Percentiles rank a stretch among this genome's conserved stretches.
phyloP scores from a whole-genome alignment of 2,113 vertebrate genomes.

The Melanotaenia duboulayi region DNA sequence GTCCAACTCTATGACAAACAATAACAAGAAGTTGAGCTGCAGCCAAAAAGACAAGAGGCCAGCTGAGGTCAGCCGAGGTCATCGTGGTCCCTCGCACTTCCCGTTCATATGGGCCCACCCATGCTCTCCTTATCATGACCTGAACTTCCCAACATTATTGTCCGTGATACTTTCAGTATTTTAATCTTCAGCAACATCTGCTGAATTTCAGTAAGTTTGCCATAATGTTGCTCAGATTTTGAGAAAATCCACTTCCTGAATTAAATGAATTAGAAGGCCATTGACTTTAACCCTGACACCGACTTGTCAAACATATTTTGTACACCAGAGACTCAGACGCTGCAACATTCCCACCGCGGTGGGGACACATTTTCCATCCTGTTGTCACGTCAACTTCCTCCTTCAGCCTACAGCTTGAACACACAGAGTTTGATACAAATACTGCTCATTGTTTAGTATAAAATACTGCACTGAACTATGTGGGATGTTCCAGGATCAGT shows the following conservation, averaged over 20 bases:
- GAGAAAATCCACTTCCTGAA: slow-evolving; percentile 29
- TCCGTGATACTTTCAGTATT: neutral
- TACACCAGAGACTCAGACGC: slow-evolving; percentile 12
- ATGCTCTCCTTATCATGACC: neutral
- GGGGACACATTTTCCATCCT: too few species aligned
- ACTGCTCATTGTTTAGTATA: too few species aligned
- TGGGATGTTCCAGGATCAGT: too few species aligned
- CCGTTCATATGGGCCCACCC: neutral
- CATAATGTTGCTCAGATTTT: neutral
- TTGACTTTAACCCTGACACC: neutral
- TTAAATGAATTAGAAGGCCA: neutral
- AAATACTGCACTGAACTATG: too few species aligned
- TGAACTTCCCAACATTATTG: slow-evolving; percentile 6
- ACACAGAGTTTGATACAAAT: too few species aligned
- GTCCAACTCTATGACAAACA: neutral
- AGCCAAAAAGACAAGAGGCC: slow-evolving; percentile 12
- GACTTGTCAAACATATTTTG: slow-evolving; percentile 12
- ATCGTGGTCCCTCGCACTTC: neutral
- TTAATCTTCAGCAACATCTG: neutral
- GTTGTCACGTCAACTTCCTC: neutral
- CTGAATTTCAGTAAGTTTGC: neutral
- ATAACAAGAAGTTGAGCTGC: neutral
- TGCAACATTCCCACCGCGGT: slow-evolving; percentile 21
- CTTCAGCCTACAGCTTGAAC: neutral
- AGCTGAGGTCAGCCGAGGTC: slow-evolving; percentile 5